Conservation (phyloP, 1,140 invertebrate species). For the Helicoverpa zea region DNA sequence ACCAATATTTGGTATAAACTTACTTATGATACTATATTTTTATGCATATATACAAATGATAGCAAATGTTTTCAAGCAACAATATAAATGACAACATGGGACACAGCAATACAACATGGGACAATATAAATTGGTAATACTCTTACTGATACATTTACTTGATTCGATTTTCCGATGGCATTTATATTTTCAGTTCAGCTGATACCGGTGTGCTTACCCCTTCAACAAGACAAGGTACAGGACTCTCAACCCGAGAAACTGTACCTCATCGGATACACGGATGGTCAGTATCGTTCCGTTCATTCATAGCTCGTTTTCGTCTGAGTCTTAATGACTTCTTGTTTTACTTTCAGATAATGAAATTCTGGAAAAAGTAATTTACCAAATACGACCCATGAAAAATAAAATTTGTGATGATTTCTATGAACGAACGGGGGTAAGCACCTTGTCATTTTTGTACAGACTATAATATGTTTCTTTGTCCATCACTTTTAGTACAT, state of each 20-base stretch:
- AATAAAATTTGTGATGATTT: conserved; percentile 64
- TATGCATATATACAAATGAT: too few species aligned
- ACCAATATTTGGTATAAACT: too few species aligned
- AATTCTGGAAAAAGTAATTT: conserved; percentile 66
- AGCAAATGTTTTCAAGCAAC: neutral
- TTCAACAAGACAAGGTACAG: conserved; percentile 52
- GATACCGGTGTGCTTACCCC: conserved; percentile 61
- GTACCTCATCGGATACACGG: conserved; percentile 63
- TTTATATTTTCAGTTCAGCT: conserved; percentile 53
- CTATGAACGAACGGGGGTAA: conserved; percentile 63
- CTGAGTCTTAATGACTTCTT: conserved; percentile 45
- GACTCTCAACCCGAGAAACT: conserved; percentile 52
- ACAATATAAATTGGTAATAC: too few species aligned
- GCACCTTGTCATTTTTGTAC: neutral
- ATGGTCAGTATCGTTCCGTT: conserved; percentile 59
- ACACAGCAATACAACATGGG: too few species aligned
- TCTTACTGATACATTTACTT: too few species aligned
- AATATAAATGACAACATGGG: too few species aligned
- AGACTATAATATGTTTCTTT: too few species aligned
- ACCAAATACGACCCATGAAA: conserved; percentile 60
- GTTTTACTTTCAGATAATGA: conserved; percentile 64
- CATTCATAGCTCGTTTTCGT: conserved; percentile 57
- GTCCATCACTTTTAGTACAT: too few species aligned
- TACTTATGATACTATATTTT: too few species aligned
- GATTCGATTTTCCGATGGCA: too few species aligned